Evolutionary conservation across 2,888 invertebrate genomes (phyloP).

Genomic region (Dioctria linearis): DNA sequence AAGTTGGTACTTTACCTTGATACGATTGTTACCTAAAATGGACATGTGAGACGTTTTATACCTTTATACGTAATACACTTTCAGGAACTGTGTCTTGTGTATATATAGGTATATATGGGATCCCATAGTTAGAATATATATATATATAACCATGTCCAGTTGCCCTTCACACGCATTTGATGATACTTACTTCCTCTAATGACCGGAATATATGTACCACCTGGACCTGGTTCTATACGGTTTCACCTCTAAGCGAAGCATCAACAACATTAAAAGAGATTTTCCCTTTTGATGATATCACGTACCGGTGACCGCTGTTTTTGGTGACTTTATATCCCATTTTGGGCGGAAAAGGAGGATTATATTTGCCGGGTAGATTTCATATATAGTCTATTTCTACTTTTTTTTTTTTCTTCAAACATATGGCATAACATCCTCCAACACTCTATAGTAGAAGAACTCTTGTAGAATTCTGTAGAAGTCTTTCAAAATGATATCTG

Average conservation of each 20-base stretch:
- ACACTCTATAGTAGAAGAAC: not conserved
- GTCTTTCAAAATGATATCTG: constrained; percentile 49
- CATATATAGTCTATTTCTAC: not conserved
- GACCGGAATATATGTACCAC: constrained; percentile 37
- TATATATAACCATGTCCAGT: no score
- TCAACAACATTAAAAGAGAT: constrained; percentile 49
- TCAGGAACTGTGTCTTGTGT: not conserved
- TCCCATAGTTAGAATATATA: no score
- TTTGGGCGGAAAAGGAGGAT: constrained; percentile 9
- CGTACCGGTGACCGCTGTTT: constrained; percentile 50
- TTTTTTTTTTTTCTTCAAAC: not conserved
- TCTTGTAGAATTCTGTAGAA: constrained; percentile 39
- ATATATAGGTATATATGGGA: not conserved
- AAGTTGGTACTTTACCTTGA: constrained; percentile 30
- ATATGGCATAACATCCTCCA: constrained; percentile 23
- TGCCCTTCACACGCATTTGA: constrained; percentile 31
- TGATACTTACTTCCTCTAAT: constrained; percentile 40
- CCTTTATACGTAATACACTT: not conserved
- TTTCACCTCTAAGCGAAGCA: constrained; percentile 34
- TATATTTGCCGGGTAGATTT: constrained; percentile 23
- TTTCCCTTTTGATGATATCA: constrained; percentile 48
- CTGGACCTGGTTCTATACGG: constrained; percentile 4
- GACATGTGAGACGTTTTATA: constrained; percentile 16
- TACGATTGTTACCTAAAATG: constrained; percentile 34
- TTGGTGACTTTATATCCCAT: constrained; percentile 46